Percentiles rank a stretch among this genome's conserved stretches.
These are phyloP conservation scores for Drosophila rhopaloa DNA, from an alignment of 1,140 invertebrate species.

Conservation along the genomic window DNA sequence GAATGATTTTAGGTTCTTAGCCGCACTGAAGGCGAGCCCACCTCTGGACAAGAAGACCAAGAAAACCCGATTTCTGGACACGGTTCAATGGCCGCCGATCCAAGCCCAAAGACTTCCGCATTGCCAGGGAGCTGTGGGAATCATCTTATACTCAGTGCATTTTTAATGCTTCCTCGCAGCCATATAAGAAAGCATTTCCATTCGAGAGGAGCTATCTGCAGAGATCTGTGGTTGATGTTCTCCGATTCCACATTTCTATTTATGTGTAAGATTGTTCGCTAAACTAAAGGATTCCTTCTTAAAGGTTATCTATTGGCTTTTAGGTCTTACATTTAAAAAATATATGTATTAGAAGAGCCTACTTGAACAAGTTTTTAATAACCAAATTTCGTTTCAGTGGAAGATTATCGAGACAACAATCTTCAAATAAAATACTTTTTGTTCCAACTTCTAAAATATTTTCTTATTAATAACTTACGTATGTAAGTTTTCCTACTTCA, in stretches of 20 bases:
- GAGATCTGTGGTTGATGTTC: background rate
- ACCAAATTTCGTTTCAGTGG: no score
- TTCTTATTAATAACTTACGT: background rate
- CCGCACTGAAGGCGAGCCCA: conserved; percentile 45
- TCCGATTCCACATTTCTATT: conserved; percentile 1
- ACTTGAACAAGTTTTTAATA: no score
- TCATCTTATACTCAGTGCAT: conserved; percentile 43
- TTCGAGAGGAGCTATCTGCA: background rate
- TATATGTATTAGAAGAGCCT: no score
- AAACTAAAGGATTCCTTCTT: background rate
- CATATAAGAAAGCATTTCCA: conserved; percentile 10
- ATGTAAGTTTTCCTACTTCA: no score
- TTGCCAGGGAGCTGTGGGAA: conserved; percentile 64
- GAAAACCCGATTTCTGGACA: conserved; percentile 66
- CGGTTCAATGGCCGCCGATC: conserved; percentile 67
- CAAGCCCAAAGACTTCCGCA: conserved; percentile 68
- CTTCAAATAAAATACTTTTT: no score
- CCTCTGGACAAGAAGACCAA: conserved; percentile 28
- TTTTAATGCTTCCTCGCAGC: conserved; percentile 56
- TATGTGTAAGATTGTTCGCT: no score
- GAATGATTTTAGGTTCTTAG: conserved; percentile 60
- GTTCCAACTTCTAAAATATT: background rate
- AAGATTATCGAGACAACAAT: no score
- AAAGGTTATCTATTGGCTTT: background rate
- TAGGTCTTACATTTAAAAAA: no score